phyloP scores from a whole-genome alignment of 2,888 invertebrate species.

The Selenia dentaria region DNA sequence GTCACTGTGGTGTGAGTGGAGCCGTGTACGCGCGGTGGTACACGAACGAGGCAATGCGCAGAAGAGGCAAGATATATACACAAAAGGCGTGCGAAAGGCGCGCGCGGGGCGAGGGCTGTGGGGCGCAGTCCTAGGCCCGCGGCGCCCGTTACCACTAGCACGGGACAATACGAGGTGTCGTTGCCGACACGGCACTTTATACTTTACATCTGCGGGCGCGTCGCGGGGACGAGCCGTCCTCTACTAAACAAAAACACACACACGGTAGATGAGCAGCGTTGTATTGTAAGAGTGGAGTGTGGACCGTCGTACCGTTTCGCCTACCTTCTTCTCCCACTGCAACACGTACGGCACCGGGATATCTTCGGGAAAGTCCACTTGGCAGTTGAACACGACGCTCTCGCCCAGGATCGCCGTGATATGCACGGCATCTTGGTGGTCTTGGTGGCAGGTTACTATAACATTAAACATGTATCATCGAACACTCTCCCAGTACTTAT shows the following conservation, averaged over 20 bases:
- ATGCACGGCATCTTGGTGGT: slow-evolving; percentile 96
- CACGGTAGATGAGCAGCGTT: slow-evolving; percentile 83
- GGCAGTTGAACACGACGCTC: slow-evolving; percentile 98
- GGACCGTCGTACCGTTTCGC: slow-evolving; percentile 95
- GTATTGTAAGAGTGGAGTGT: slow-evolving; percentile 84
- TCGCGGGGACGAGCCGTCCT: slow-evolving; percentile 79
- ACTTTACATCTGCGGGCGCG: slow-evolving; percentile 80
- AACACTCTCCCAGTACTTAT: too few species aligned
- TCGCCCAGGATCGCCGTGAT: slow-evolving; percentile 98
- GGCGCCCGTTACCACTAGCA: slow-evolving; percentile 73
- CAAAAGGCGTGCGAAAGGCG: slow-evolving; percentile 69
- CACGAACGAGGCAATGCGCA: slow-evolving; percentile 74
- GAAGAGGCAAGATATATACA: slow-evolving; percentile 77
- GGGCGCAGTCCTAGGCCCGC: slow-evolving; percentile 65
- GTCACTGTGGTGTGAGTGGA: slow-evolving; percentile 77
- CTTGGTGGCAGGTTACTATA: slow-evolving; percentile 91
- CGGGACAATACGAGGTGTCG: slow-evolving; percentile 69
- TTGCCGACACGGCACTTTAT: slow-evolving; percentile 69
- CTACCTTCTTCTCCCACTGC: slow-evolving; percentile 99
- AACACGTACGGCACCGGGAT: slow-evolving; percentile 98
- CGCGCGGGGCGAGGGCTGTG: slow-evolving; percentile 67
- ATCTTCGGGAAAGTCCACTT: slow-evolving; percentile 98
- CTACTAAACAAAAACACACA: slow-evolving; percentile 85
- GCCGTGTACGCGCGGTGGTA: slow-evolving; percentile 66
- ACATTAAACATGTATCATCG: too few species aligned